These are phyloP conservation scores for Myotis davidii DNA, from an alignment of 2,113 vertebrate species.

Conservation along the genomic window DNA sequence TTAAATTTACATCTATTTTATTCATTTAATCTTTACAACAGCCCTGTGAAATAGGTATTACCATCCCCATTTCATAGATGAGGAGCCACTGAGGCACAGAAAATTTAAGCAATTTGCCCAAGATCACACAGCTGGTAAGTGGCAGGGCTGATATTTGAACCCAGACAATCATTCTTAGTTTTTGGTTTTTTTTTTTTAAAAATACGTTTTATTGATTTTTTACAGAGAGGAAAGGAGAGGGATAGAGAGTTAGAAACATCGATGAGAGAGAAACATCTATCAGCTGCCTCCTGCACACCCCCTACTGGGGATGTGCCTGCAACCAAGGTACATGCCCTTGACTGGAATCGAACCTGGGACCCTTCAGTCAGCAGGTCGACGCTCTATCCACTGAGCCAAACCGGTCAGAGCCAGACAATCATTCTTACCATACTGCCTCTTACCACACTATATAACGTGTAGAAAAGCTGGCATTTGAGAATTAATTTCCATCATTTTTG, in stretches of 20 bases:
- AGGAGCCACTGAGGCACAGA: not conserved
- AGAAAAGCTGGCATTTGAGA: slow-evolving; percentile 34
- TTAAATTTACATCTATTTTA: slow-evolving; percentile 8
- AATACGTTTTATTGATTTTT: too few relatives aligned
- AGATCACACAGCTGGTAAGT: not conserved
- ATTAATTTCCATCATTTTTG: not conserved
- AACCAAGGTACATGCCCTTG: too few relatives aligned
- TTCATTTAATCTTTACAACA: slow-evolving; percentile 11
- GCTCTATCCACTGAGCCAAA: too few relatives aligned
- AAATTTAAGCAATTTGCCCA: slow-evolving; percentile 21
- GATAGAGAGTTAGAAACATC: too few relatives aligned
- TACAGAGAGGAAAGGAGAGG: too few relatives aligned
- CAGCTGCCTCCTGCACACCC: too few relatives aligned
- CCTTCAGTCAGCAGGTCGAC: too few relatives aligned
- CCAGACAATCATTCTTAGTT: not conserved
- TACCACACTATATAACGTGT: not conserved
- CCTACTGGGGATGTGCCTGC: too few relatives aligned
- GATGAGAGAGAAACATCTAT: too few relatives aligned
- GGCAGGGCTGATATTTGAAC: slow-evolving; percentile 7
- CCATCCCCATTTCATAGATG: slow-evolving; percentile 6
- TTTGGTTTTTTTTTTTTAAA: too few relatives aligned
- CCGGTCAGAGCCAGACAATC: not conserved
- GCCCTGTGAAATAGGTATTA: not conserved
- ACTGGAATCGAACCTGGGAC: too few relatives aligned
- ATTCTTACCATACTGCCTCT: not conserved